A percentile compares a stretch with the other conserved stretches of the same genome.
Evolutionary conservation across 2,113 vertebrate genomes (phyloP).

Genomic region (Gymnarchus niloticus): DNA sequence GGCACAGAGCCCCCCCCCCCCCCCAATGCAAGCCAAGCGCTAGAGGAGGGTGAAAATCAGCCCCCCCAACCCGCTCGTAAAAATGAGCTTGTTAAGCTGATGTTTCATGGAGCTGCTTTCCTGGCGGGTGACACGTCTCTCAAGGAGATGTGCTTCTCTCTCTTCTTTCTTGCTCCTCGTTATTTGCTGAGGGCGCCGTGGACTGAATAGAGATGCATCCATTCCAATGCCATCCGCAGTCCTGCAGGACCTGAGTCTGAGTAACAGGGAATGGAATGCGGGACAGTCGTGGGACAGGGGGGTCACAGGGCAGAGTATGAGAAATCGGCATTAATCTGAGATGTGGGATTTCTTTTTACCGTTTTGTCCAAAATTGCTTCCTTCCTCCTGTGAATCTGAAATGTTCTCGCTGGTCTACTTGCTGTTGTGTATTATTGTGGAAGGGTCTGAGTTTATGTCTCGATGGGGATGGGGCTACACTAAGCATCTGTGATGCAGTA

Average conservation of each 20-base stretch:
- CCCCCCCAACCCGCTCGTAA: slow-evolving; percentile 2
- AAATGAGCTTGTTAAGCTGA: slow-evolving; percentile 26
- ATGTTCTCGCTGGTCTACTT: background rate
- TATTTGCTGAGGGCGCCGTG: background rate
- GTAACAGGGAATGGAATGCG: background rate
- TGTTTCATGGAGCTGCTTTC: background rate
- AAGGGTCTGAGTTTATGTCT: background rate
- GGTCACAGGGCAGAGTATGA: background rate
- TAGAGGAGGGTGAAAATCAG: slow-evolving; percentile 8
- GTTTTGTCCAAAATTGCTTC: background rate
- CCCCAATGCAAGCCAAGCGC: background rate
- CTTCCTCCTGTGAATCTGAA: background rate
- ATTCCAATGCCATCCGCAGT: background rate
- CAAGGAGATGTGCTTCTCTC: background rate
- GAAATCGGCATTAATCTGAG: background rate
- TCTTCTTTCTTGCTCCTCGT: background rate
- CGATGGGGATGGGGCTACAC: too few relatives aligned
- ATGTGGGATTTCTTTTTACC: background rate
- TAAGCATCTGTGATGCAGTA: too few relatives aligned
- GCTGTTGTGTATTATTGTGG: background rate
- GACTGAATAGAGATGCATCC: background rate
- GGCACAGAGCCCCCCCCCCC: slow-evolving; percentile 31
- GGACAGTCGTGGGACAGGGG: background rate
- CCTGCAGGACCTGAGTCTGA: background rate
- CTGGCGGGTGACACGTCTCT: background rate